Base-by-base conservation (phyloP, 2,113 vertebrate species). In the Hydrolagus affinis region DNA sequence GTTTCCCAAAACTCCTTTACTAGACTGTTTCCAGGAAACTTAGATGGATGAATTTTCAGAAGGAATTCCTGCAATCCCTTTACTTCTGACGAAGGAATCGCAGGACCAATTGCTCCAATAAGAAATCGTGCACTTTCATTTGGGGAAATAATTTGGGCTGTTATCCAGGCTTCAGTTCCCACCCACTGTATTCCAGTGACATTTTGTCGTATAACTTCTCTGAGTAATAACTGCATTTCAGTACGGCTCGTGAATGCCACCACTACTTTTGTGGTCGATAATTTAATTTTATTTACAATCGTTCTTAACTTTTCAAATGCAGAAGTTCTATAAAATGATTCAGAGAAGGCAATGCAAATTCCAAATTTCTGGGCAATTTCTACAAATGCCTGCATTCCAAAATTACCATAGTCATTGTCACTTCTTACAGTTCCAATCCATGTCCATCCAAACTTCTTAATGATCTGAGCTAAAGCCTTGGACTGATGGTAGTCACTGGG, bases 401-500 rank as follows among this genome's bases (percentile, higher is more conserved):
- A 56, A 23, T 85, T 85, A 23, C 78, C 78, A 85, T 85, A 85
- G 44, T 85, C 78, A 64, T 25, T 60, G 60, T 85, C 56, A 21
- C 57, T 62, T 64, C 78, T 85, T 19, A 85, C n/a, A 8, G 78
- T 62, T 21, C 78, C 78, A 62, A 85, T 32, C 78, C 78, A 85
- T 11, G 78, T 85, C 78, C 78, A 85, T 66, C 78, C 78, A 85
- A 85, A 85, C n/a, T 85, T 23, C 78, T 85, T 85, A 11, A 85
- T 62, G 28, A 85, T 25, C 0, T 85, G 56, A 64, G 78, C 78
- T 62, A 85, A 62, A n/a, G 78, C 78, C 66, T 32, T 85, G 60
- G 57, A 64, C 25, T 85, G 78, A 64, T 85, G 25, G 66, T 85
- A 85, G 25, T 85, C 78, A 85, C 78, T 85, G 19, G 78, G 78